Evolutionary conservation across 2,797 vertebrate genomes (phyloP), one percentile per base, ranked within the genome.

Genomic region (Todus mexicanus): DNA sequence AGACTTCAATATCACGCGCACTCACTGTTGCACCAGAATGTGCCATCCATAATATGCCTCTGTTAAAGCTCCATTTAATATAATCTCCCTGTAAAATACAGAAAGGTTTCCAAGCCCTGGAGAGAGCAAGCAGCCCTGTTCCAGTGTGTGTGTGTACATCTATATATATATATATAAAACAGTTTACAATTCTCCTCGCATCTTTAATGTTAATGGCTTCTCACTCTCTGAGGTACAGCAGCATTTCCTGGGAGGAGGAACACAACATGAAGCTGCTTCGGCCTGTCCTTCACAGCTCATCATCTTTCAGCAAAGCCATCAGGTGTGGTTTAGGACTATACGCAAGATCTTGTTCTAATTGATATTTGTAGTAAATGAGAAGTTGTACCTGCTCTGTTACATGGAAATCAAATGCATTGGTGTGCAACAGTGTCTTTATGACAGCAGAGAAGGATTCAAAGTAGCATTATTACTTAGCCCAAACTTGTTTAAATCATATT

Each of bases 281-380:
- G 15, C 26, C 38, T 93, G 97, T 80, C 98, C 98, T 98, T 98
- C 97, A 97, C 96, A 97, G 94, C 92, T 53, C 26, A 10, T 90
- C 94, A 84, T 97, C 96, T 75, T 84, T 91, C 93, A 89, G 73
- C 78, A 90, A 69, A 75, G 91, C 94, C 96, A 97, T 98, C 98
- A 94, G 96, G 97, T 98, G 98, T 98, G 97, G 97, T 97, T 96
- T 81, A 37, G 69, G 51, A 18, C 16, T 97, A 96, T 88, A 8
- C 91, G 21, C 31, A 5, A 96, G 97, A 96, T 98, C 96, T 95
- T 97, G 97, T 96, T 97, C 97, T 97, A 95, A 96, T 92, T 95
- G 96, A 97, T 96, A 92, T 97, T 93, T 92, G 89, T 97, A 98
- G 98, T 97, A 97, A 98, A 98, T 94, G 97, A 97, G 98, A 98